These are phyloP conservation scores for Schizothorax lantsangensis DNA, from an alignment of 2,797 vertebrate genomes.

Conservation along the genomic window DNA sequence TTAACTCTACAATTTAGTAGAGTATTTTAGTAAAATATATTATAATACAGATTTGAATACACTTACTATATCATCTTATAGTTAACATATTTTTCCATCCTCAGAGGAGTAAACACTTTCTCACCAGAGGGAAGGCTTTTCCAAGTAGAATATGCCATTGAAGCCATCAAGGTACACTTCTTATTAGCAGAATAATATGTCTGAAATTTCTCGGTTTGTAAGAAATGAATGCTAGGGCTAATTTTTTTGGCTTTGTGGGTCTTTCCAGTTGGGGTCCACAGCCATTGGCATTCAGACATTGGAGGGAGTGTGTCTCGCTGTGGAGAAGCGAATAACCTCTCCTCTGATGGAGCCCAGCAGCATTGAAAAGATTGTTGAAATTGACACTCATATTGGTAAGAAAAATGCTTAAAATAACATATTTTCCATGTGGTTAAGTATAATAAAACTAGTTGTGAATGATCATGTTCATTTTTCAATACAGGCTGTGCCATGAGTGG, in stretches of 20 bases:
- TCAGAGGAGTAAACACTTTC: slow-evolving; percentile 97
- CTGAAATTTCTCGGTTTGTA: background rate
- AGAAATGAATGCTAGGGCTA: background rate
- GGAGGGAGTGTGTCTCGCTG: slow-evolving; percentile 95
- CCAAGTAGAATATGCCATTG: slow-evolving; percentile 99
- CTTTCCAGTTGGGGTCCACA: slow-evolving; percentile 91
- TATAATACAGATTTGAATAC: background rate
- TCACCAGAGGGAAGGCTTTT: slow-evolving; percentile 98
- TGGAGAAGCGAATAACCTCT: slow-evolving; percentile 98
- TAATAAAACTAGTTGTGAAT: background rate
- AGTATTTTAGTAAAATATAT: background rate
- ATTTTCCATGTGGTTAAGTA: background rate
- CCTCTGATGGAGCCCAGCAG: slow-evolving; percentile 98
- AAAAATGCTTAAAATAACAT: background rate
- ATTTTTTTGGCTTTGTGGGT: slow-evolving; percentile 1
- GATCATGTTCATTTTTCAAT: slow-evolving; percentile 13
- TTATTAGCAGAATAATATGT: background rate
- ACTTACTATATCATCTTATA: background rate
- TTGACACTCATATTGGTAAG: slow-evolving; percentile 94
- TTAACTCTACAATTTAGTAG: background rate
- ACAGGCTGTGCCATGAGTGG: slow-evolving; percentile 99
- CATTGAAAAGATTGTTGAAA: slow-evolving; percentile 99
- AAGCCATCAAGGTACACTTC: slow-evolving; percentile 90
- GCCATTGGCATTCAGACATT: slow-evolving; percentile 98
- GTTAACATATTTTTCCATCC: slow-evolving; percentile 21